phyloP scores from a whole-genome alignment of 2,797 vertebrate genomes.

The Melanotaenia trifasciata region DNA sequence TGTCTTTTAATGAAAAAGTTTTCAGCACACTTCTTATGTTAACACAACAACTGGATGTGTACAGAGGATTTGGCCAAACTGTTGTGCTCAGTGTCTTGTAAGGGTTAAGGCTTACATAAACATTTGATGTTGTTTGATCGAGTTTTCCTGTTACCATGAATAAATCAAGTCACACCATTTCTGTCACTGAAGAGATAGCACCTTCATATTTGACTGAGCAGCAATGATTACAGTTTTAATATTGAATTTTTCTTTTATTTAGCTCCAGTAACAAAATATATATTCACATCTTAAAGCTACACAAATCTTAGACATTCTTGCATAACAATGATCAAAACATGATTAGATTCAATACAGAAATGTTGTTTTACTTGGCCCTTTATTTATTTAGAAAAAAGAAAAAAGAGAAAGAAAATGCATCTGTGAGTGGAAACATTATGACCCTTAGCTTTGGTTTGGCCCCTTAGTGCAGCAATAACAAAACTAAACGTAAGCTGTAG shows the following conservation, averaged over 20 bases:
- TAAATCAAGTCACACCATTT: constrained; percentile 47
- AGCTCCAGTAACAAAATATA: constrained; percentile 5
- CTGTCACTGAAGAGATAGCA: constrained; percentile 4
- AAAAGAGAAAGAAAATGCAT: no score
- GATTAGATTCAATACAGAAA: no score
- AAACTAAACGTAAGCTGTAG: no score
- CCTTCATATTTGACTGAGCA: constrained; percentile 15
- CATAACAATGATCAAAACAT: no score
- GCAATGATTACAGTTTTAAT: constrained; percentile 3
- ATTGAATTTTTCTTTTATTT: constrained; percentile 14
- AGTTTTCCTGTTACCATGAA: constrained; percentile 56
- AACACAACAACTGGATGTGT: constrained; percentile 3
- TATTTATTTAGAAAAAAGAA: no score
- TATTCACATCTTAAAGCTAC: neutral
- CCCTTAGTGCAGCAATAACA: no score
- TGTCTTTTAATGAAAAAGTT: constrained; percentile 1
- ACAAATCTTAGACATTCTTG: no score
- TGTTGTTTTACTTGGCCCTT: no score
- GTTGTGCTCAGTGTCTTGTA: constrained; percentile 14
- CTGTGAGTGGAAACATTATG: no score
- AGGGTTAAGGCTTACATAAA: constrained; percentile 37
- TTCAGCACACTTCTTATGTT: neutral
- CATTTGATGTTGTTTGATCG: constrained; percentile 58
- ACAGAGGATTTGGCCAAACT: neutral
- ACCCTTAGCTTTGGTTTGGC: no score